phyloP scores from a whole-genome alignment of 2,888 invertebrate species.

The Cremastinae sp. region DNA sequence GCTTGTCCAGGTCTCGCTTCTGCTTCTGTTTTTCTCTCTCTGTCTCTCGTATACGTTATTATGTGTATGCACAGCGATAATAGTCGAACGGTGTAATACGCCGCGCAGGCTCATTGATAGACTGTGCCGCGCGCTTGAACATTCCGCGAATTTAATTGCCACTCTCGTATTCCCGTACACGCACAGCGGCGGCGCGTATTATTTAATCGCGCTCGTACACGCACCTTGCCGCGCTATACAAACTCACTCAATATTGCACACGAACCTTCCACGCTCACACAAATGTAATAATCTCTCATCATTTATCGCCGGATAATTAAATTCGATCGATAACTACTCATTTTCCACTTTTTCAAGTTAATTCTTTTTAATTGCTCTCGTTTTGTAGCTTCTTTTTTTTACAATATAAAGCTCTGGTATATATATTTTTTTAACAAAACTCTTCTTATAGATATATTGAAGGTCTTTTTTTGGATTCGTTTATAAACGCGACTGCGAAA shows the following conservation, averaged over 20 bases:
- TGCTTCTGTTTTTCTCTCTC: slow-evolving; percentile 42
- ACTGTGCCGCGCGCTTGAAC: slow-evolving; percentile 60
- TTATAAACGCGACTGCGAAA: no score
- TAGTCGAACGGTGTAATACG: slow-evolving; percentile 39
- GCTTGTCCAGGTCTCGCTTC: slow-evolving; percentile 38
- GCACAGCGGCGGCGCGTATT: slow-evolving; percentile 14
- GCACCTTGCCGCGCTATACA: slow-evolving; percentile 6
- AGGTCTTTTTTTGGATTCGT: no score
- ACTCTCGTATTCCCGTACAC: neutral
- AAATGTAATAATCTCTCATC: slow-evolving; percentile 1
- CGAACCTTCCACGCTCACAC: neutral
- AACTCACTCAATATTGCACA: slow-evolving; percentile 28
- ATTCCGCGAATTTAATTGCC: slow-evolving; percentile 66
- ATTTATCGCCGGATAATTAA: slow-evolving; percentile 15
- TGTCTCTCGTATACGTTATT: neutral
- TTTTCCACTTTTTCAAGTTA: neutral
- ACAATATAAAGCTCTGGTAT: no score
- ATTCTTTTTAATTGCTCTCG: neutral
- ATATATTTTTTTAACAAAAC: no score
- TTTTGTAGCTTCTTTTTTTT: neutral
- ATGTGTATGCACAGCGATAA: slow-evolving; percentile 32
- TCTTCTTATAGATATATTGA: no score
- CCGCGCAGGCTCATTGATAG: slow-evolving; percentile 58
- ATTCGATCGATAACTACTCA: neutral
- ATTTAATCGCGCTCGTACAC: slow-evolving; percentile 36